Percentiles rank a stretch among this genome's conserved stretches.
Conservation (phyloP, 2,113 vertebrate genomes). For the Setophaga coronata region DNA sequence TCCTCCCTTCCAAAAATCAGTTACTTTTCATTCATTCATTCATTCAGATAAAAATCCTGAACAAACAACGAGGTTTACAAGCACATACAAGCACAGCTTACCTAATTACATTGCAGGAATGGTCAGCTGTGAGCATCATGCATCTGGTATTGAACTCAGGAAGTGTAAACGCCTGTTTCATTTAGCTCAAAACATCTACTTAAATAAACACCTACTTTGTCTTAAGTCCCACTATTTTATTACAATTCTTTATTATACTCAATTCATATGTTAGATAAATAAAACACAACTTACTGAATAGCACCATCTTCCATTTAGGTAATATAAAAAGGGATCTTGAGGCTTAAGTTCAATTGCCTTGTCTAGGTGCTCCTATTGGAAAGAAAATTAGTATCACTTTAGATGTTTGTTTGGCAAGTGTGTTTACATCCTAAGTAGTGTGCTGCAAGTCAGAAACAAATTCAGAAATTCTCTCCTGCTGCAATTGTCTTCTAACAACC, state of each 20-base stretch:
- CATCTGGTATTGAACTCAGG: neutral
- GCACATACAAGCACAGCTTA: neutral
- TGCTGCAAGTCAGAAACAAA: neutral
- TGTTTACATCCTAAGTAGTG: neutral
- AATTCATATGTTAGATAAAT: neutral
- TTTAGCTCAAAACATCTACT: neutral
- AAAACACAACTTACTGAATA: constrained; percentile 85
- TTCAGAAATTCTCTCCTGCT: neutral
- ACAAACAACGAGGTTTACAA: neutral
- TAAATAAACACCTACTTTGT: neutral
- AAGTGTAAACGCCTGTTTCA: neutral
- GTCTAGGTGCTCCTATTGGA: constrained; percentile 91
- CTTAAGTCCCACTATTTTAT: neutral
- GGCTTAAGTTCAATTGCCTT: constrained; percentile 93
- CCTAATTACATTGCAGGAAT: neutral
- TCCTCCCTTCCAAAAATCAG: neutral
- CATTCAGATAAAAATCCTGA: neutral
- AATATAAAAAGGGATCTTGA: constrained; percentile 90
- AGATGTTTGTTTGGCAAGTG: neutral
- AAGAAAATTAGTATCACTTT: constrained; percentile 35
- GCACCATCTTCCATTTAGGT: constrained; percentile 95
- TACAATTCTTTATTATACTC: neutral
- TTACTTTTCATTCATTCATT: neutral
- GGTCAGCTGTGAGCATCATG: neutral
- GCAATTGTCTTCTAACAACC: neutral